Conservation (phyloP, 2,888 invertebrate species). For the Hyalella azteca region DNA sequence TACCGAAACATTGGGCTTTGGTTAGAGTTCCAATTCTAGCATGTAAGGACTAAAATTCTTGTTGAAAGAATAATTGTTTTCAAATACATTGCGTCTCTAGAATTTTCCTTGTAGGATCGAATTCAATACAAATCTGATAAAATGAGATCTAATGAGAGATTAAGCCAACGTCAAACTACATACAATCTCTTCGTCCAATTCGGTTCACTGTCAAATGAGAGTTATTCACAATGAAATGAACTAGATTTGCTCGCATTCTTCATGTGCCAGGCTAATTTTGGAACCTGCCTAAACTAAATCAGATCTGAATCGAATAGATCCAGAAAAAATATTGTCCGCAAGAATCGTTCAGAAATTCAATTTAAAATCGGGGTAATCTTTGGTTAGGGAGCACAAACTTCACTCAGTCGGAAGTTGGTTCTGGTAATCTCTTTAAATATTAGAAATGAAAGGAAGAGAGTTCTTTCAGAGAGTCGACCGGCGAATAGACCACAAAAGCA, state of each 20-base stretch:
- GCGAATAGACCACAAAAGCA: constrained; percentile 25
- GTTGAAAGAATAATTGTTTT: too few species aligned
- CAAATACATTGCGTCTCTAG: too few species aligned
- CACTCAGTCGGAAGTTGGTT: constrained; percentile 28
- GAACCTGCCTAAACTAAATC: background rate
- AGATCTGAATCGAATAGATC: background rate
- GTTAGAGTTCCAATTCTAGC: too few species aligned
- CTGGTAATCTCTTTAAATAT: constrained; percentile 30
- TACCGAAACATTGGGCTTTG: too few species aligned
- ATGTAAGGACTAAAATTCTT: too few species aligned
- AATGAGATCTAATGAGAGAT: too few species aligned
- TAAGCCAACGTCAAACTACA: too few species aligned
- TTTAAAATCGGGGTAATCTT: constrained; percentile 28
- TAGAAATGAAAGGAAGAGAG: constrained; percentile 29
- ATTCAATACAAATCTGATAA: too few species aligned
- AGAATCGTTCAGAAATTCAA: constrained; percentile 32
- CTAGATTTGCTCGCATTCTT: background rate
- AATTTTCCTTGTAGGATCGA: too few species aligned
- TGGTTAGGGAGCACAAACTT: constrained; percentile 22
- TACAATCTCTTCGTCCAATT: constrained; percentile 17
- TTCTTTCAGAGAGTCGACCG: constrained; percentile 7
- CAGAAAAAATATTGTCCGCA: background rate
- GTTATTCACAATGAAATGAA: background rate
- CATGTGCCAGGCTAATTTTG: background rate
- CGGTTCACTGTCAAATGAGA: background rate